A percentile compares a stretch with the other conserved stretches of the same genome.
phyloP scores from a whole-genome alignment of 2,888 invertebrate genomes.

The Bimastos eiseni region DNA sequence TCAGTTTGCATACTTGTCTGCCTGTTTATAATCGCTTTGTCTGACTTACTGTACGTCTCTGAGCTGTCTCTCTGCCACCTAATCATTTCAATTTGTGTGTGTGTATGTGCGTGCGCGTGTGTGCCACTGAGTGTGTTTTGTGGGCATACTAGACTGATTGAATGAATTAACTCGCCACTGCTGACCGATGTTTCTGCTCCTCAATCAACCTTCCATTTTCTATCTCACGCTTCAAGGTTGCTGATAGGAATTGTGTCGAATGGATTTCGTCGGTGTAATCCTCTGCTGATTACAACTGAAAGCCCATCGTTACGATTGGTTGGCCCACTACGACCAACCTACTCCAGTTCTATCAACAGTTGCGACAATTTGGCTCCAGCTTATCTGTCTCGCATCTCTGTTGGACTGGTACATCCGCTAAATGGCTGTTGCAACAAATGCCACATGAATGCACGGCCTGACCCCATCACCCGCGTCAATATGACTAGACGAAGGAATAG shows the following conservation, averaged over 20 bases:
- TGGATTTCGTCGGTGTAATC: not conserved
- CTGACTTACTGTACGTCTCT: not conserved
- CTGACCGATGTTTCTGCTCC: not conserved
- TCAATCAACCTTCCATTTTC: not conserved
- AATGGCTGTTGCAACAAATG: not conserved
- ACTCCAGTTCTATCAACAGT: not conserved
- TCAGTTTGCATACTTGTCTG: too few relatives aligned
- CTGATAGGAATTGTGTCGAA: not conserved
- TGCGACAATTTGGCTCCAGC: constrained; percentile 1
- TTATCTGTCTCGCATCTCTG: not conserved
- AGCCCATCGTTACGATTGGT: not conserved
- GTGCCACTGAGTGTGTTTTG: not conserved
- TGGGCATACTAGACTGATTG: not conserved
- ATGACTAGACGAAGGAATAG: not conserved
- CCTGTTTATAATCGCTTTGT: not conserved
- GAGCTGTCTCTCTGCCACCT: not conserved
- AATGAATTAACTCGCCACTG: not conserved
- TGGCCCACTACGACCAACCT: not conserved
- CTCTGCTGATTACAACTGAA: not conserved
- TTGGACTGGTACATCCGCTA: not conserved
- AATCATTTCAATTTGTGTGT: not conserved
- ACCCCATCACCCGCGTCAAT: not conserved
- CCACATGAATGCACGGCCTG: not conserved
- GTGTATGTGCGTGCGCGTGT: too few relatives aligned
- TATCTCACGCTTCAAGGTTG: not conserved